Conservation (phyloP, 2,797 vertebrate species). For the Vipera ursinii region DNA sequence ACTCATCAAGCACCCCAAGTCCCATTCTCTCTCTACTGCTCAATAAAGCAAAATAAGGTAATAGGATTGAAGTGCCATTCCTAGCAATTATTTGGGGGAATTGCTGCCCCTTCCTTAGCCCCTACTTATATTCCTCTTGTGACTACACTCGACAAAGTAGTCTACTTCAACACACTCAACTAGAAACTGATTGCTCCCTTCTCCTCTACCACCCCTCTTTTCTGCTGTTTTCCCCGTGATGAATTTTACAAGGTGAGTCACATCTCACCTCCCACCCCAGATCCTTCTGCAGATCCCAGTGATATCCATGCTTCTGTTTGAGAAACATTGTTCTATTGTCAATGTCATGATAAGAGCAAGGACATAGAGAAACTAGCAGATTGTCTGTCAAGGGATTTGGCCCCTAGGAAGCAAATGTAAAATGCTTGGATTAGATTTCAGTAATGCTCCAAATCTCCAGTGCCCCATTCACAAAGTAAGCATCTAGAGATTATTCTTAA, state of each 20-base stretch:
- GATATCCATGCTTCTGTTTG: not conserved
- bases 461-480: conserved; percentile 25
- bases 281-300: not conserved
- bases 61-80: not conserved
- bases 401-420: not conserved
- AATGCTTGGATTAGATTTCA: conserved; percentile 12
- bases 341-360: not conserved
- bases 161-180: not conserved
- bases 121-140: not conserved
- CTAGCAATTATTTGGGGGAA: not conserved
- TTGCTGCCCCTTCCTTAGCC: not conserved
- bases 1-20: not conserved
- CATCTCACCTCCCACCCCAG: not conserved
- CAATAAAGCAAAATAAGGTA: not conserved
- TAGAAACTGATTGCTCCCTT: not conserved
- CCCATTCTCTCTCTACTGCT: not conserved
- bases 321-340: not conserved
- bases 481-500: conserved; percentile 34
- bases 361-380: not conserved
- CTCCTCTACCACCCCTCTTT: not conserved
- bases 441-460: not conserved
- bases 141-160: not conserved
- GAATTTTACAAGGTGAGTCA: not conserved
- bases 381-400: conserved; percentile 11
- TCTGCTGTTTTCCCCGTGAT: not conserved